Base-by-base conservation (phyloP, 2,797 vertebrate genomes). In the Phrynocephalus forsythii region DNA sequence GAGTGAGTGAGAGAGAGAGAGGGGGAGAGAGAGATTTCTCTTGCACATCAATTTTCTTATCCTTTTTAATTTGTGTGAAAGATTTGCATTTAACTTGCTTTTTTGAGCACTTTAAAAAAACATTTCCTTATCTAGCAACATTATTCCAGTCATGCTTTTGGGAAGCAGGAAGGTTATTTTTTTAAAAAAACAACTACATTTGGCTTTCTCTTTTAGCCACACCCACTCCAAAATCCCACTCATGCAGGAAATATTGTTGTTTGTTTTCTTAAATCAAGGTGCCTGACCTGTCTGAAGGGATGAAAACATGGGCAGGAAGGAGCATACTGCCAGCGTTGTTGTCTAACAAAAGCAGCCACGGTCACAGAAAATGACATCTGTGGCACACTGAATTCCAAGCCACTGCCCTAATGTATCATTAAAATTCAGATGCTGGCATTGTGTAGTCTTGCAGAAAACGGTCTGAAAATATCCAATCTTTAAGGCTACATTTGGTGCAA, bases 11-110 rank as follows among this genome's bases (percentile, higher is more conserved):
- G 52, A 56, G 8, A 56, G 52, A 56, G 6, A 52, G 50, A 52
- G 8, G 56, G 30, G 44, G n/a, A 22, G 28, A n/a, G n/a, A 79
- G 3, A 79, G 50, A 56, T 50, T 80, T 79, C 26, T 86, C 88
- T 89, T 87, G 86, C 89, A 38, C 68, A 63, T 2, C 75, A 6
- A 85, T 89, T 91, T 92, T 82, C 89, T 85, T 91, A 86, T 90
- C 52, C 13, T 56, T 56, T 56, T 56, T 56, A 56, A 9, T 56
- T 56, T 8, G 13, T 56, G 8, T 11, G 13, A 56, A 67, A 44
- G 33, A 87, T 60, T 33, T 33, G 72, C 71, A 86, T 91, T 92
- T 91, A 72, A 69, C 52, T 83, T 44, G 76, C 66, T 0, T 0
- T 89, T 79, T 22, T 56, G 24, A 86, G 28, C 50, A 33, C 33